These are phyloP conservation scores for Otus sunia DNA, from an alignment of 2,113 vertebrate genomes.

Conservation along the genomic window DNA sequence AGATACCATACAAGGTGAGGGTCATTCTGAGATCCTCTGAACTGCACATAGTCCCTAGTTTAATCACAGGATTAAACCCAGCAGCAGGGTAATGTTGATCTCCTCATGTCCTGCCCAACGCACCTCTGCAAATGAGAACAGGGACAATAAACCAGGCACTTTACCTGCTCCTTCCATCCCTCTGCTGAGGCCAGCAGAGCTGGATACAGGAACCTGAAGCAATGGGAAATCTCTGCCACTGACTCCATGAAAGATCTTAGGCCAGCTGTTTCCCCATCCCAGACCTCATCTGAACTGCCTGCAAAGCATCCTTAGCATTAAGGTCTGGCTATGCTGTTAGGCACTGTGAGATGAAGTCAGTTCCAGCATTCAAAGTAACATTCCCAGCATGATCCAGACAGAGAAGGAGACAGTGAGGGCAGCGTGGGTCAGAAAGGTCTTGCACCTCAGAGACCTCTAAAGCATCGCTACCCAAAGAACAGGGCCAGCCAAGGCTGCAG, in stretches of 20 bases:
- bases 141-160: background rate
- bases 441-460: background rate
- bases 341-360: background rate
- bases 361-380: background rate
- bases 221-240: background rate
- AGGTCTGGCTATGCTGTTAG: background rate
- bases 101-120: fast-evolving
- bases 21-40: background rate
- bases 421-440: background rate
- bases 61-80: background rate
- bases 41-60: background rate
- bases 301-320: background rate
- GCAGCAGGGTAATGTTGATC: too few relatives aligned
- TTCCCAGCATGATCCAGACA: background rate
- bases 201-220: background rate
- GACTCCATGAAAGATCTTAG: background rate
- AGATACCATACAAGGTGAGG: fast-evolving
- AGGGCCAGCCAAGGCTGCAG: background rate
- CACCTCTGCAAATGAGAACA: background rate
- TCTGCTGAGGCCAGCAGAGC: background rate
- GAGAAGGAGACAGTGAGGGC: background rate
- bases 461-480: background rate
- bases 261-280: background rate
- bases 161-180: background rate
- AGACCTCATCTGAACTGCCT: background rate